Evolutionary conservation across 2,888 invertebrate genomes (phyloP), one percentile per base, ranked within the genome.

Genomic region (Alloscopus bannaensis): DNA sequence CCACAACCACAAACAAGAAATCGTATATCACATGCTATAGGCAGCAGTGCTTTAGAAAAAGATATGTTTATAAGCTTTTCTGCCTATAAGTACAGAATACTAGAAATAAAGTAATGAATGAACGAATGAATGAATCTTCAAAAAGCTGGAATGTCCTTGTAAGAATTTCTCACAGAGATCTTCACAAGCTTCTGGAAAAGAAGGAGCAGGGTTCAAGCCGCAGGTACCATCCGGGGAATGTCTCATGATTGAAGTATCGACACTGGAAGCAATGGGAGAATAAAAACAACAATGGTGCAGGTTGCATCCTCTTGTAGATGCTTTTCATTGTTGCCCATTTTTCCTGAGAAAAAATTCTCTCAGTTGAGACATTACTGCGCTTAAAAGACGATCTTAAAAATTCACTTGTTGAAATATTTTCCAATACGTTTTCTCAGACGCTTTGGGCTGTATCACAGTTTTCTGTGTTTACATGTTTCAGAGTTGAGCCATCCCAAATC

Each of bases 221-320:
- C 76, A 77, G 76, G 76, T 77, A 69, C 69, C 69, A 69, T 77
- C 76, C 76, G 69, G 76, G 62, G 68, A 78, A 31, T 65, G 69
- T 70, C 77, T 59, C 65, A 70, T 78, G 11, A 62, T 22, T n/a
- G 36, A 40, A 42, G 24, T 24, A 26, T 24, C 13, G 16, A 20
- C 60, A 40, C 40, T 40, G 22, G 59, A 52, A 71, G 18, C 26
- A 3, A 40, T 42, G 36, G 4, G 26, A 18, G 6, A 29, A 62
- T 29, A 36, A 59, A 70, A 60, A 55, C 62, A 70, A 78, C 77
- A 78, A 70, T 78, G 65, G 47, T 78, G 77, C 77, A 78, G 77
- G 77, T 78, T 78, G 77, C 64, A 78, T 70, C 70, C 57, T 78
- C 28, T 47, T 29, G 8, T 45, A 42, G 42, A 40, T 20, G 57